Conservation (phyloP, 1,140 invertebrate genomes). For the Plectrocnemia conspersa region DNA sequence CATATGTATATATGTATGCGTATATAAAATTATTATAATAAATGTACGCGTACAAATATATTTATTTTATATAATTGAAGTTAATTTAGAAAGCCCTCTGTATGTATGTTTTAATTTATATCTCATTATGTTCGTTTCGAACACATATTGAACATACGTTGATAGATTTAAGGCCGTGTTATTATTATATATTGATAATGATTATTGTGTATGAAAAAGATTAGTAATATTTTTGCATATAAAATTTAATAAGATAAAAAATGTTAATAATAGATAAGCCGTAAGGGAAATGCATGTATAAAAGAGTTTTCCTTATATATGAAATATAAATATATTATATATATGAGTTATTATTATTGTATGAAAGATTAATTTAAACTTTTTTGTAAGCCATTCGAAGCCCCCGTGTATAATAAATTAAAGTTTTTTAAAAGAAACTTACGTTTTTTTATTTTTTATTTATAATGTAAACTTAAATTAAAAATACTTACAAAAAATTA, state of each 20-base stretch:
- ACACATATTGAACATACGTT: slow-evolving; percentile 27
- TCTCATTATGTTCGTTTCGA: no score
- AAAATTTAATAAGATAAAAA: slow-evolving; percentile 33
- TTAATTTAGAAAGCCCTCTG: not conserved
- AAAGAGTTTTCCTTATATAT: slow-evolving; percentile 31
- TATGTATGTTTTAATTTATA: slow-evolving; percentile 10
- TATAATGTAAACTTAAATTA: slow-evolving; percentile 19
- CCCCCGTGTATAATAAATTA: slow-evolving; percentile 25
- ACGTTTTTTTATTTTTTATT: slow-evolving; percentile 35
- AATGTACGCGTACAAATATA: no score
- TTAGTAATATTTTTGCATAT: slow-evolving; percentile 37
- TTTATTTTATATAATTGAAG: no score
- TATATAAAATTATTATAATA: not conserved
- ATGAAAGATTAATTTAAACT: slow-evolving; percentile 19
- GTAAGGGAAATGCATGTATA: slow-evolving; percentile 25
- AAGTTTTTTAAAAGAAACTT: slow-evolving; percentile 18
- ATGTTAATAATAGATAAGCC: slow-evolving; percentile 17
- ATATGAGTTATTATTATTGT: slow-evolving; percentile 31
- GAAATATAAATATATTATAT: slow-evolving; percentile 11
- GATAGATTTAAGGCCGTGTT: slow-evolving; percentile 28
- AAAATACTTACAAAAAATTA: slow-evolving; percentile 29
- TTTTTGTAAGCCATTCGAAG: slow-evolving; percentile 30
- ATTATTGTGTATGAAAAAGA: slow-evolving; percentile 32
- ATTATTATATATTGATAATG: slow-evolving; percentile 26
- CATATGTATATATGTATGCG: not conserved